Evolutionary conservation across 2,797 vertebrate genomes (phyloP).

Genomic region (Argentina silus): DNA sequence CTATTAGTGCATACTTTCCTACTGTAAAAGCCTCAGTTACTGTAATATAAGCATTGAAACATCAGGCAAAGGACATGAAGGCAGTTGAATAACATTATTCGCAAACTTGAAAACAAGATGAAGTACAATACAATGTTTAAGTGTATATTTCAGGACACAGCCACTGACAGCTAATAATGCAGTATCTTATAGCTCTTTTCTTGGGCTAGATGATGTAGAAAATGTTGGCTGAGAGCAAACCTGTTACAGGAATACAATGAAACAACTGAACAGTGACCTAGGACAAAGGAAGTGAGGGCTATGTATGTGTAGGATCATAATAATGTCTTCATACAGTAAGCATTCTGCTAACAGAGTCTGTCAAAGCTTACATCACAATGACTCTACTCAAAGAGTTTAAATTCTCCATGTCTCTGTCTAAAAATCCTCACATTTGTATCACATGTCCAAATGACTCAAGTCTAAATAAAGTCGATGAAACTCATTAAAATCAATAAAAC

Average conservation of each 20-base stretch:
- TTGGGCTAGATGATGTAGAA: background rate
- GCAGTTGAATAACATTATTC: background rate
- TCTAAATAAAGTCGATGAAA: conserved; percentile 29
- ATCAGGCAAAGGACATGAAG: background rate
- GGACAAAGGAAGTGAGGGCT: background rate
- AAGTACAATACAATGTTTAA: background rate
- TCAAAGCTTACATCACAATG: background rate
- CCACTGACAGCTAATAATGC: conserved; percentile 8
- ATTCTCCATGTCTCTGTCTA: conserved; percentile 16
- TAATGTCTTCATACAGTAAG: conserved; percentile 11
- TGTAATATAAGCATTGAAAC: background rate
- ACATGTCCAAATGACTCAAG: conserved; percentile 37
- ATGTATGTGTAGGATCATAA: conserved; percentile 13
- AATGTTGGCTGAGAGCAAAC: background rate
- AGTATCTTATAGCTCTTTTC: background rate
- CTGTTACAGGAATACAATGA: background rate
- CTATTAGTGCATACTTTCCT: background rate
- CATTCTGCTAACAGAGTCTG: conserved; percentile 8
- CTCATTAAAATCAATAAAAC: conserved; percentile 25
- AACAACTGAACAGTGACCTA: conserved; percentile 7
- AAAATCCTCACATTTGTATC: conserved; percentile 24
- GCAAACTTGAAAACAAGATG: conserved; percentile 3
- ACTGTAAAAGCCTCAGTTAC: no score
- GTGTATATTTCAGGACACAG: conserved; percentile 1
- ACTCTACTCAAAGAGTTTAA: conserved; percentile 5